Evolutionary conservation across 2,888 invertebrate genomes (phyloP).

Genomic region (Esperia sulphurella): DNA sequence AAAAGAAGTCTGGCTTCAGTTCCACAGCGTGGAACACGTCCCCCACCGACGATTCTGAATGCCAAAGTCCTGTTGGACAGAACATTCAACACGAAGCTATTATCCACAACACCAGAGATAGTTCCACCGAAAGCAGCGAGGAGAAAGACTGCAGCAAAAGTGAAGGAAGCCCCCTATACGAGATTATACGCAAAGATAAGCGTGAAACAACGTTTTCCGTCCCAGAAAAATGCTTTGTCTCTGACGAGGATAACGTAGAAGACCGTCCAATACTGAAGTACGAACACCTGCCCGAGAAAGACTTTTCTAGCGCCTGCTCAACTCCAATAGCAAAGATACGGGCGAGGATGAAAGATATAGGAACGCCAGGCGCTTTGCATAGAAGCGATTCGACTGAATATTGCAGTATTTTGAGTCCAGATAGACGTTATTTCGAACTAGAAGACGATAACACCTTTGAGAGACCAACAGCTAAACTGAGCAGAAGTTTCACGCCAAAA

Average conservation of each 20-base stretch:
- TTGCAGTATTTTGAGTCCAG: constrained; percentile 69
- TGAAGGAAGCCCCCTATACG: constrained; percentile 49
- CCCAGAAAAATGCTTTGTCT: constrained; percentile 45
- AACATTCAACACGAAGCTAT: constrained; percentile 48
- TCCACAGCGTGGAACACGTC: constrained; percentile 52
- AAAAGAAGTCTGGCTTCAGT: constrained; percentile 48
- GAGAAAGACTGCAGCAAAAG: constrained; percentile 50
- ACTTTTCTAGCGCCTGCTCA: constrained; percentile 60
- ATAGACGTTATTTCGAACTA: constrained; percentile 38
- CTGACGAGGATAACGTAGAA: constrained; percentile 39
- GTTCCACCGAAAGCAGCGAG: constrained; percentile 49
- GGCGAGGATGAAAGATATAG: constrained; percentile 52
- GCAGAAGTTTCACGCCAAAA: constrained; percentile 67
- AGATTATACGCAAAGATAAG: constrained; percentile 33
- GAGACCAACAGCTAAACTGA: constrained; percentile 49
- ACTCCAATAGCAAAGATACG: constrained; percentile 60
- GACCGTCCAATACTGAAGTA: constrained; percentile 31
- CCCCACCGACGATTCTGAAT: constrained; percentile 57
- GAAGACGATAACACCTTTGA: constrained; percentile 42
- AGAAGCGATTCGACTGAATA: constrained; percentile 74
- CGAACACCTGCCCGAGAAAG: constrained; percentile 44
- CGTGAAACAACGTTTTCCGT: constrained; percentile 22
- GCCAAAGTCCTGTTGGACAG: constrained; percentile 36
- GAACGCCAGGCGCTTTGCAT: constrained; percentile 55
- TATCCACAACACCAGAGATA: constrained; percentile 40